Evolutionary conservation across 2,797 vertebrate species (phyloP).

Genomic region (Hirundo rustica): DNA sequence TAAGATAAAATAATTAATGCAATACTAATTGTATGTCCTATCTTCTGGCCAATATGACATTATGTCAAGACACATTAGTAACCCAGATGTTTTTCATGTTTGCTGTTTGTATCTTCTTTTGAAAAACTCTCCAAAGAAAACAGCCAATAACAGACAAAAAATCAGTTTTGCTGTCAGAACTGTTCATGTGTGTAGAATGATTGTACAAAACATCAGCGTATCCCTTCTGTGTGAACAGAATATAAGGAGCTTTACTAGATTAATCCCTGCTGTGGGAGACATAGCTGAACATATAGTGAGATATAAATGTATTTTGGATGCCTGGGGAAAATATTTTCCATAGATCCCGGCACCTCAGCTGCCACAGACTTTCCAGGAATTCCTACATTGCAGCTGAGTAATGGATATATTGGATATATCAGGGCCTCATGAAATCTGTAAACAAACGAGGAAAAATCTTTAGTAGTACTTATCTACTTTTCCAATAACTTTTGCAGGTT

Average conservation of each 20-base stretch:
- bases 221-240: background rate
- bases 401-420: background rate
- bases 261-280: background rate
- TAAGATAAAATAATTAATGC: background rate
- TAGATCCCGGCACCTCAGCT: background rate
- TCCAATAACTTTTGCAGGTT: background rate
- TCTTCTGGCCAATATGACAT: background rate
- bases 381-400: background rate
- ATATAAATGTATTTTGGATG: background rate
- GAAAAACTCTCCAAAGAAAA: background rate
- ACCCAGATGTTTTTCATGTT: background rate
- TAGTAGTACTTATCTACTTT: background rate
- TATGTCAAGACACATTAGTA: background rate
- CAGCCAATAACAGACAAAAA: background rate
- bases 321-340: background rate
- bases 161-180: background rate
- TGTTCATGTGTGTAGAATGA: background rate
- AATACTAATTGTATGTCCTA: background rate
- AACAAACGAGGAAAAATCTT: background rate
- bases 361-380: background rate
- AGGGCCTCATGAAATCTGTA: background rate
- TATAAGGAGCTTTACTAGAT: background rate
- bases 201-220: background rate
- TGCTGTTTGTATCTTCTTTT: background rate
- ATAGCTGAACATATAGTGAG: background rate